A percentile compares a stretch with the other conserved stretches of the same genome.
Evolutionary conservation across 2,113 vertebrate genomes (phyloP).

Genomic region (Cinclus mexicanus): DNA sequence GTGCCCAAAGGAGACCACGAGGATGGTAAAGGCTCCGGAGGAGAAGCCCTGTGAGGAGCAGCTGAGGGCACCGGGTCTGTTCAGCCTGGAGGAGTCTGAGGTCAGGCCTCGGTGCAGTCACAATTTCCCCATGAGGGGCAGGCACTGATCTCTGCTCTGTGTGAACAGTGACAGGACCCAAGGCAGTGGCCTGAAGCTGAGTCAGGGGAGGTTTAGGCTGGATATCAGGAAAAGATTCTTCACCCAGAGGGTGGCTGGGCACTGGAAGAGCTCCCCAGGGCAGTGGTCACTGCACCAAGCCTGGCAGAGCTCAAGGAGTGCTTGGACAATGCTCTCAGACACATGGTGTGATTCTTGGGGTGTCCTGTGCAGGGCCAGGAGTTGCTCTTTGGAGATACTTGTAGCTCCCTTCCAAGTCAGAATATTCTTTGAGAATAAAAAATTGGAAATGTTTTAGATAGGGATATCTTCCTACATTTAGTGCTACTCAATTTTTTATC

Average conservation of each 20-base stretch:
- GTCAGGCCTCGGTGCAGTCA: background rate
- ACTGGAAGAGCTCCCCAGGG: background rate
- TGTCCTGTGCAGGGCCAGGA: background rate
- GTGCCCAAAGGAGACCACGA: no score
- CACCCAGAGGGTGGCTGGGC: background rate
- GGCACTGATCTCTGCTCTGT: background rate
- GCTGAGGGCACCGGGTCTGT: no score
- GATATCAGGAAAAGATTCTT: background rate
- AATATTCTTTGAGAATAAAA: background rate
- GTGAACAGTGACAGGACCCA: rapidly evolving
- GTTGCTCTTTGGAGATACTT: background rate
- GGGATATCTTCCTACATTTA: background rate
- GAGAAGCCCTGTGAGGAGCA: no score
- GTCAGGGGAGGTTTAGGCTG: background rate
- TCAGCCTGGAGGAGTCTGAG: no score
- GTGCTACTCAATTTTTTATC: background rate
- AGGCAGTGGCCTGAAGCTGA: background rate
- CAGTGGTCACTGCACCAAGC: background rate
- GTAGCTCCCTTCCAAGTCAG: background rate
- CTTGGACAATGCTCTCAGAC: background rate
- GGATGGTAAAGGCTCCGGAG: no score
- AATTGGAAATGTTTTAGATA: background rate
- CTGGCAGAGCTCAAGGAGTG: rapidly evolving
- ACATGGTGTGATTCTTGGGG: background rate
- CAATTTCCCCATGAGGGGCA: background rate